Evolutionary conservation across 2,113 vertebrate species (phyloP), one percentile per base, ranked within the genome.

Genomic region (Tinamus guttatus): DNA sequence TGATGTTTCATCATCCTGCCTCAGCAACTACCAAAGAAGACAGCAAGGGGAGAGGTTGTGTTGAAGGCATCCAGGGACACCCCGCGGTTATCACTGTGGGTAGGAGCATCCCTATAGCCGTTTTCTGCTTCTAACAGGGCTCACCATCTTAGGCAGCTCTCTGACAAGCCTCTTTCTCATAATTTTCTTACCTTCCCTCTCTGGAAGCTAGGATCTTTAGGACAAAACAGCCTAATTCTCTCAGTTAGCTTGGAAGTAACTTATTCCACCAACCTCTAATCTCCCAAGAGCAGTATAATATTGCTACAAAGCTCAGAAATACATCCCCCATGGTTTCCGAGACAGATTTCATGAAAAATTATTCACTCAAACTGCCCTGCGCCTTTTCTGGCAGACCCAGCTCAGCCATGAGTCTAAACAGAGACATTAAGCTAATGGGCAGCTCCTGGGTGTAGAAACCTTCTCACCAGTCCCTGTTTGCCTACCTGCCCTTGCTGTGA

Each of bases 381-480:
- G 5, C 28, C 71, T 90, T 73, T 96, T 85, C 79, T 93, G 90
- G 59, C 81, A 70, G 63, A 52, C 43, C 82, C 49, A 58, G 75
- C 70, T 93, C 71, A 76, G 47, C 30, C 54, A 30, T 45, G 70
- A 79, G 30, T 64, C 81, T 91, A 87, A 85, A 81, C 11, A 90
- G 51, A 78, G 60, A 64, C 60, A 71, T 63, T 70, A 68, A 52
- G 45, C 81, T 85, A 84, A 92, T 89, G 77, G 92, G 47, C 32
- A 80, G 52, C 52, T 95, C 58, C 67, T 85, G 62, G 62, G 51
- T 95, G 45, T 34, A 11, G 41, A 87, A 81, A 56, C 22, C 24
- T 92, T 78, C 62, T 93, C 28, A 93, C 63, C 70, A 67, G 34
- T 67, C 60, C 15, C 30, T 88, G 38, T 85, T 93, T 95, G 49